A percentile compares a stretch with the other conserved stretches of the same genome.
phyloP scores from a whole-genome alignment of 2,888 invertebrate genomes.

The Tetanocera ferruginea region DNA sequence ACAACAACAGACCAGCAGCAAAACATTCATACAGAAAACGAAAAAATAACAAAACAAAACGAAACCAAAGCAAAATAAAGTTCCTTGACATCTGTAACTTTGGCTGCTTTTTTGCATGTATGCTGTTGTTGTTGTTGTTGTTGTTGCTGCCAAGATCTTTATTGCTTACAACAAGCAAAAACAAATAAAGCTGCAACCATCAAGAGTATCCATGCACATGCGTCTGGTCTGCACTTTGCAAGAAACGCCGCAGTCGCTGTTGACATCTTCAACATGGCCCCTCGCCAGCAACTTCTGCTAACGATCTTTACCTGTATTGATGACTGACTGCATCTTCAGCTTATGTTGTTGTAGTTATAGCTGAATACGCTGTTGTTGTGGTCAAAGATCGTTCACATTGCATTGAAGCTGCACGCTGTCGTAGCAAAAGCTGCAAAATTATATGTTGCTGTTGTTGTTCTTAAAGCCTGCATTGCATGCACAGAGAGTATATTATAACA shows the following conservation, averaged over 20 bases:
- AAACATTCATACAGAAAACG: not conserved
- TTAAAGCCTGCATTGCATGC: not conserved
- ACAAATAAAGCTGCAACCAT: conserved; percentile 13
- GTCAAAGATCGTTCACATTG: conserved; percentile 29
- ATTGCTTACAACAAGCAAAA: conserved; percentile 6
- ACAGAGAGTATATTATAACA: too few species aligned
- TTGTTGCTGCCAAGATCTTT: conserved; percentile 28
- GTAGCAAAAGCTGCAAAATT: conserved; percentile 12
- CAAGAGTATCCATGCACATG: conserved; percentile 5
- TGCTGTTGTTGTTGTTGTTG: conserved; percentile 4
- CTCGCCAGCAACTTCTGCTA: not conserved
- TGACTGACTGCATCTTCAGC: not conserved
- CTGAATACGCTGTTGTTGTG: conserved; percentile 15
- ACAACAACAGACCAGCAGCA: not conserved
- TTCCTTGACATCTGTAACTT: conserved; percentile 46
- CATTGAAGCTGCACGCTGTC: not conserved
- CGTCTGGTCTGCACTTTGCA: not conserved
- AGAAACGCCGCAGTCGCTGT: not conserved
- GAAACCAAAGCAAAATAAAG: conserved; percentile 43
- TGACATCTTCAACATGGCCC: not conserved
- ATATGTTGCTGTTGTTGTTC: not conserved
- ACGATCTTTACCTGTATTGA: conserved; percentile 22
- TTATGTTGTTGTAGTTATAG: conserved; percentile 9
- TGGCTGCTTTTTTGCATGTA: conserved; percentile 28
- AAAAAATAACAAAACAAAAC: conserved; percentile 26